These are phyloP conservation scores for Saguinus imperator DNA, from an alignment of 2,113 vertebrate species.

Conservation along the genomic window DNA sequence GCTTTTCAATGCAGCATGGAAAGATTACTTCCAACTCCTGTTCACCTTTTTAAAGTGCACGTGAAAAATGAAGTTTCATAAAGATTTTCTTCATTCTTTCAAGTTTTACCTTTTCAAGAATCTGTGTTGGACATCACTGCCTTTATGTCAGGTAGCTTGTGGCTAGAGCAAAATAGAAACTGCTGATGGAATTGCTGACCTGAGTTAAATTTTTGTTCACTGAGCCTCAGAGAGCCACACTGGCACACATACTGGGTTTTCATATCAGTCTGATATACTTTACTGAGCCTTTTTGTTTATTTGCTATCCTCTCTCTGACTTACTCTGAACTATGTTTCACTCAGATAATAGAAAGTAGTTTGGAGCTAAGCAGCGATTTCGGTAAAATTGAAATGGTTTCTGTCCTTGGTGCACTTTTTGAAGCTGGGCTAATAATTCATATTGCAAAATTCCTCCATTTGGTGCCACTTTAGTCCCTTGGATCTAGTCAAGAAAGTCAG, in stretches of 20 bases:
- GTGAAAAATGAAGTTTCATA: neutral
- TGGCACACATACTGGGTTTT: neutral
- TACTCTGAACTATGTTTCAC: neutral
- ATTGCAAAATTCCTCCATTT: neutral
- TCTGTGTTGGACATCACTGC: neutral
- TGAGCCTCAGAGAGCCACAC: neutral
- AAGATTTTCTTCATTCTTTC: neutral
- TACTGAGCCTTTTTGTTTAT: constrained; percentile 18
- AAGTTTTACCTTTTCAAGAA: constrained; percentile 6
- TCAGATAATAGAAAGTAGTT: neutral
- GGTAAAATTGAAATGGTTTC: neutral
- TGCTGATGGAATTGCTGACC: neutral
- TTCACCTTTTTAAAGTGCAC: neutral
- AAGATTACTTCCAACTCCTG: neutral
- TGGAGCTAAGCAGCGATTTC: neutral
- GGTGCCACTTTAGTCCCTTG: neutral
- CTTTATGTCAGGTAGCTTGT: neutral
- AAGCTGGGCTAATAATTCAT: neutral
- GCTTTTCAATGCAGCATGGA: neutral
- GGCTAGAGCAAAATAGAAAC: neutral
- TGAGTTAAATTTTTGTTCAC: neutral
- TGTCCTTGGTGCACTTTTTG: neutral
- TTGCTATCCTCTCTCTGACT: neutral
- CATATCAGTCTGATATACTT: neutral
- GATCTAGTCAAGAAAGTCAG: neutral